Percentiles rank a stretch among this genome's conserved stretches.
These are phyloP conservation scores for Corythornis madagascariensis DNA, from an alignment of 2,113 vertebrate species.

Conservation along the genomic window DNA sequence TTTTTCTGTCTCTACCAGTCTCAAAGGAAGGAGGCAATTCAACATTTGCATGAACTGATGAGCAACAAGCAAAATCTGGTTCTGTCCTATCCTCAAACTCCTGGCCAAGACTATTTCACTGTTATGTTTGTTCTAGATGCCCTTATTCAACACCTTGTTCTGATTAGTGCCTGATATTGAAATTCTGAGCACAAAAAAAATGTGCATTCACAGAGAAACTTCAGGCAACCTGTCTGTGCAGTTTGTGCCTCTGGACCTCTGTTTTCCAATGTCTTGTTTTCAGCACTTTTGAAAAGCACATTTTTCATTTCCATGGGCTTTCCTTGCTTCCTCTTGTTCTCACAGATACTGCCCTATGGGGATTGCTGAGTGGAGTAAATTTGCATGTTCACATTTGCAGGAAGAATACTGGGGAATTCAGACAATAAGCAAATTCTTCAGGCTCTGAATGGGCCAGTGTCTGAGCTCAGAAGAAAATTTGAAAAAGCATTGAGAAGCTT, in stretches of 20 bases:
- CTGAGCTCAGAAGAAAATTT: background rate
- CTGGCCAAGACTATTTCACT: background rate
- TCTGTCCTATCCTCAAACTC: background rate
- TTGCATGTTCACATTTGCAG: background rate
- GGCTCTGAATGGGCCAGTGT: background rate
- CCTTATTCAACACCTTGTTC: background rate
- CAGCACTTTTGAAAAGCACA: background rate
- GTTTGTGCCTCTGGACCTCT: background rate
- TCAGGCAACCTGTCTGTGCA: background rate
- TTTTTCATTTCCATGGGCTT: background rate
- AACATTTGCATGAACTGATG: background rate
- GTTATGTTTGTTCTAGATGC: background rate
- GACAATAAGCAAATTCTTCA: background rate
- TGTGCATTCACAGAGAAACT: background rate
- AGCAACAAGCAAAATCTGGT: background rate
- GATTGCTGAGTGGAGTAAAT: background rate
- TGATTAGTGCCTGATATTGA: background rate
- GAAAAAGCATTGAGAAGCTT: background rate
- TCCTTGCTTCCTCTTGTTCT: background rate
- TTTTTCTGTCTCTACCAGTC: background rate
- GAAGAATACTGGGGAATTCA: background rate
- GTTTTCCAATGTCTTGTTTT: background rate
- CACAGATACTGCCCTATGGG: background rate
- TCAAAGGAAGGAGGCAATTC: background rate
- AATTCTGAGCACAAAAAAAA: background rate